These are phyloP conservation scores for Oscheius sp. DNA, from an alignment of 2,888 invertebrate genomes.

Conservation along the genomic window DNA sequence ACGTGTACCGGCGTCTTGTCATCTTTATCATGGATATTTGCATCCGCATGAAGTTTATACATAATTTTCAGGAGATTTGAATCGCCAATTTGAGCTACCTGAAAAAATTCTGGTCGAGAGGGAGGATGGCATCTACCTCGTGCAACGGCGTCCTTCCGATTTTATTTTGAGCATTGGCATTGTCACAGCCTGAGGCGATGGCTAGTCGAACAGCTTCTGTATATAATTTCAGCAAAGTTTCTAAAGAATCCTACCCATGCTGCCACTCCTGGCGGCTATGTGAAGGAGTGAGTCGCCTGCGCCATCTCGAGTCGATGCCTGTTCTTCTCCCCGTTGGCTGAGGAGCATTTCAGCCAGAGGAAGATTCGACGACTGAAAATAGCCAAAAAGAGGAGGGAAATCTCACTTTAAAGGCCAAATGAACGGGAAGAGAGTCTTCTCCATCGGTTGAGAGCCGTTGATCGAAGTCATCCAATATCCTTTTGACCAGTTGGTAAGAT, in stretches of 20 bases:
- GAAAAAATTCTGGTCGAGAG: neutral
- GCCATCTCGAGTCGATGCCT: conserved; percentile 78
- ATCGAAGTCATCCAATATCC: conserved; percentile 85
- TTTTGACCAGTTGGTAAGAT: conserved; percentile 88
- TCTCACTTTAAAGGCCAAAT: conserved; percentile 61
- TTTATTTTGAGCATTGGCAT: conserved; percentile 88
- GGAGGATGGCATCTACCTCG: conserved; percentile 79
- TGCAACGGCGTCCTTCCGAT: conserved; percentile 94
- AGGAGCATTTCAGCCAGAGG: conserved; percentile 93
- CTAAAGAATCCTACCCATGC: conserved; percentile 77
- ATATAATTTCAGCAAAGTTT: neutral
- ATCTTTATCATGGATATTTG: conserved; percentile 89
- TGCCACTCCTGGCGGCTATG: conserved; percentile 84
- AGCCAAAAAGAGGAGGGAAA: neutral
- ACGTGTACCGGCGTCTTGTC: conserved; percentile 97
- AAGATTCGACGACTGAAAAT: conserved; percentile 86
- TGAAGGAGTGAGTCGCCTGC: conserved; percentile 94
- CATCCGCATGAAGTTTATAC: conserved; percentile 92
- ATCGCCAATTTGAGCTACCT: conserved; percentile 88
- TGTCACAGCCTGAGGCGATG: conserved; percentile 79
- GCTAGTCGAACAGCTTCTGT: conserved; percentile 59
- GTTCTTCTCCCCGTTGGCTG: conserved; percentile 85
- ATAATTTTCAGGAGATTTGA: conserved; percentile 93
- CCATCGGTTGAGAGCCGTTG: conserved; percentile 81
- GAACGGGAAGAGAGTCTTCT: conserved; percentile 65